Base-by-base conservation (phyloP, 1,140 invertebrate species). In the Oreohelix idahoensis region DNA sequence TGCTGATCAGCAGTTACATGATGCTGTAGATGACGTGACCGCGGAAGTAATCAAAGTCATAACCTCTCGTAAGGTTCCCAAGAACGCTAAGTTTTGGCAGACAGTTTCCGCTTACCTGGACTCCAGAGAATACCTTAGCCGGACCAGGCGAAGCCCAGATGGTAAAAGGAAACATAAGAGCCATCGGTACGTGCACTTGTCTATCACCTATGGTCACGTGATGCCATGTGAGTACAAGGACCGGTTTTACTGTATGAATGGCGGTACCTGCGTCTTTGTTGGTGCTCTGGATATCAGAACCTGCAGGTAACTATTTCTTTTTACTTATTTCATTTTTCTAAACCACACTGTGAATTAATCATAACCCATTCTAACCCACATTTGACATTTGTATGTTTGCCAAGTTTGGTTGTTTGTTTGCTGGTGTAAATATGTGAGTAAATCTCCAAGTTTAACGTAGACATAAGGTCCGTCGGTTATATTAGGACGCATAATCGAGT, bases 201-300 rank as follows among this genome's bases (percentile, higher is more conserved):
- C 83, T 79, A 84, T 86, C 66, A 71, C 83, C 35, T 86, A 84
- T 75, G 51, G 74, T 1, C 85, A 86, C 76, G 85, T 86, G 74
- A 58, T 78, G 75, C 83, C 86, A 23, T 88, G 87, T 79, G 75
- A 58, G 69, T 69, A 81, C 75, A 70, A 42, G 10, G 86, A 87
- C 81, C 80, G 86, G 39, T 85, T 81, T 78, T 88, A 87, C 84
- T 88, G 87, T 79, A 81, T 88, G 77, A 88, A 88, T 79, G 87
- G 84, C 0, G 87, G 87, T 36, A 87, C 83, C 42, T 87, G 87
- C 71, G 83, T 88, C n/a, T 87, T 85, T 79, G 84, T 88, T 36
- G 85, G 84, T 17, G 86, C 87, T 35, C 81, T 88, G 78, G 86
- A 88, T 75, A 86, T 88, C 38, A 88, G 87, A 86, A 88, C 87